phyloP scores from a whole-genome alignment of 2,113 vertebrate species.

The Odocoileus hemionus region DNA sequence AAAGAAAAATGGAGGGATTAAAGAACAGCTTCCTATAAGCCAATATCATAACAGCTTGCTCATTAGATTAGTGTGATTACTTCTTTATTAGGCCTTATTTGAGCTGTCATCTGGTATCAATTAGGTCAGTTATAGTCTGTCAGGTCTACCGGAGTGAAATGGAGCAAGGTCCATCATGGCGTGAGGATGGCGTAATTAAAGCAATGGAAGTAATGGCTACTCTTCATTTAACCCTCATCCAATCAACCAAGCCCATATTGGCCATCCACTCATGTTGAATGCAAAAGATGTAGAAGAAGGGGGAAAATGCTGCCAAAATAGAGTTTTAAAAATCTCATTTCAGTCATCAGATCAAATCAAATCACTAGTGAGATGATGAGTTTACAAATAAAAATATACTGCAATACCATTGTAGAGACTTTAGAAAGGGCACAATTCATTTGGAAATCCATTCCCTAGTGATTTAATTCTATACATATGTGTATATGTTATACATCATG shows the following conservation, averaged over 20 bases:
- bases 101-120: slow-evolving; percentile 74
- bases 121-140: slow-evolving; percentile 73
- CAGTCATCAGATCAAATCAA: slow-evolving; percentile 8
- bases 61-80: slow-evolving; percentile 75
- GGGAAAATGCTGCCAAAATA: background rate
- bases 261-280: background rate
- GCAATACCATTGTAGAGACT: background rate
- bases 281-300: background rate
- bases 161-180: slow-evolving; percentile 63
- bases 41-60: slow-evolving; percentile 74
- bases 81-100: slow-evolving; percentile 74
- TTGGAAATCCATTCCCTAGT: background rate
- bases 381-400: slow-evolving; percentile 42
- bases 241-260: slow-evolving; percentile 8
- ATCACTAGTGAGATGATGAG: background rate
- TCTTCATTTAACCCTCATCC: slow-evolving; percentile 62
- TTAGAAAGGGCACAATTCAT: background rate
- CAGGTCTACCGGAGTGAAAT: slow-evolving; percentile 60
- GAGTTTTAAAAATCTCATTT: slow-evolving; percentile 27
- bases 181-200: slow-evolving; percentile 39
- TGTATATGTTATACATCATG: background rate
- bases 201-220: slow-evolving; percentile 60
- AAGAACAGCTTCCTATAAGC: slow-evolving; percentile 58
- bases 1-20: slow-evolving; percentile 49
- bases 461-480: background rate